Evolutionary conservation across 2,888 invertebrate genomes (phyloP), one percentile per base, ranked within the genome.

Genomic region (Nebria brevicollis): DNA sequence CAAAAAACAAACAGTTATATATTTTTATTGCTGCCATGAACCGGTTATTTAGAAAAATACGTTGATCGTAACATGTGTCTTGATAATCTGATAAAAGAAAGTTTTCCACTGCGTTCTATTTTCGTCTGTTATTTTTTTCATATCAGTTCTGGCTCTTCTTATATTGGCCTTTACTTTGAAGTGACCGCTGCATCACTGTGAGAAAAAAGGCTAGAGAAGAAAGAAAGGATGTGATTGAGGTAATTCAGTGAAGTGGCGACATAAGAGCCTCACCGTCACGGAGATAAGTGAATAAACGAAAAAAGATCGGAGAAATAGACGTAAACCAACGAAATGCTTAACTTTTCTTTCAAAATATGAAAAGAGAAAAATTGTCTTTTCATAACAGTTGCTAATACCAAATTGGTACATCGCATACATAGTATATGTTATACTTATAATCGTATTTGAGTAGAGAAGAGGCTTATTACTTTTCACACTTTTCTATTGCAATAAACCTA

Each of bases 201-300:
- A 74, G 75, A 79, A 54, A 75, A 73, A 79, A 79, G 79, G 79
- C 79, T 75, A 66, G 75, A 75, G 70, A 66, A 42, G 79, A 75
- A 78, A 68, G 66, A 72, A 78, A 78, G 54, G 75, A 79, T 79
- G 79, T 79, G 79, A 79, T 79, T 79, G 79, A 79, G 79, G 79
- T 79, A 79, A 79, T 79, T 79, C 79, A 68, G 74, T 79, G 79
- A 75, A 79, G 79, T 79, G 79, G 79, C 79, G 79, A 79, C 79
- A 79, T 79, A 79, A 75, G 75, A 68, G 20, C 79, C 74, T 66
- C 73, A 42, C 66, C 65, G 26, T 75, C 74, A 66, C 43, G 66
- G 72, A 79, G 79, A 79, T 79, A 79, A 79, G 79, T 79, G 79
- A 79, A 79, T 79, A 79, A 79, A 79, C 79, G 79, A 75, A 79